Base-by-base conservation (phyloP, 2,113 vertebrate genomes). In the Daubentonia madagascariensis region DNA sequence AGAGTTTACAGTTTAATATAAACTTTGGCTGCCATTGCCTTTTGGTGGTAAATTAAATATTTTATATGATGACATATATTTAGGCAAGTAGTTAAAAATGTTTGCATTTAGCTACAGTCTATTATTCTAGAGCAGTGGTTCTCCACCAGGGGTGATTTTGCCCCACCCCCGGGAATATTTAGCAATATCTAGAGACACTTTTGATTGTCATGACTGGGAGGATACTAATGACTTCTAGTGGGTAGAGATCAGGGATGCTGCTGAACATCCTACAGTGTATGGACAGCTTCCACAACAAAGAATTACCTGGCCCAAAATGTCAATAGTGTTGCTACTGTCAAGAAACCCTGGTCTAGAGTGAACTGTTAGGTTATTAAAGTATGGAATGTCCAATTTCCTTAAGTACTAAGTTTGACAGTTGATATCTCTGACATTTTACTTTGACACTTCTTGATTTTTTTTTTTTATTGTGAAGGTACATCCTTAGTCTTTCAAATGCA, bases 261-360 rank as follows among this genome's bases (percentile, higher is more conserved):
- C 37, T 75, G 59, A 81, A 52, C 14, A 90, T 72, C 16, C 16
- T 76, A n/a, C 13, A 32, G 32, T 72, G 23, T n/a, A 43, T 37
- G 6, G 50, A 70, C 6, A 91, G 37, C 25, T 52, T 59, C 35
- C 12, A 28, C 32, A 37, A 76, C 28, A 93, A 75, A 68, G 13
- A 54, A 68, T 85, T 37, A 86, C 43, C 48, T 43, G 70, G 14
- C 48, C 54, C 68, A 43, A 52, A 57, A 94, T 8, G 18, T 89
- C 59, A 89, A 4, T 70, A 63, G 30, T 50, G 57, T 18, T 30
- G 14, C 23, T 23, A 8, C 37, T 72, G 8, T 90, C 95, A 97
- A 98, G 97, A 97, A 93, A 84, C 76, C 50, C 89, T 96, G 96
- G 94, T 97, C 80, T 97, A 91, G 57, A 90, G 68, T 96, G 93